A percentile compares a stretch with the other conserved stretches of the same genome.
phyloP scores from a whole-genome alignment of 1,140 invertebrate genomes.

The Riptortus pedestris region DNA sequence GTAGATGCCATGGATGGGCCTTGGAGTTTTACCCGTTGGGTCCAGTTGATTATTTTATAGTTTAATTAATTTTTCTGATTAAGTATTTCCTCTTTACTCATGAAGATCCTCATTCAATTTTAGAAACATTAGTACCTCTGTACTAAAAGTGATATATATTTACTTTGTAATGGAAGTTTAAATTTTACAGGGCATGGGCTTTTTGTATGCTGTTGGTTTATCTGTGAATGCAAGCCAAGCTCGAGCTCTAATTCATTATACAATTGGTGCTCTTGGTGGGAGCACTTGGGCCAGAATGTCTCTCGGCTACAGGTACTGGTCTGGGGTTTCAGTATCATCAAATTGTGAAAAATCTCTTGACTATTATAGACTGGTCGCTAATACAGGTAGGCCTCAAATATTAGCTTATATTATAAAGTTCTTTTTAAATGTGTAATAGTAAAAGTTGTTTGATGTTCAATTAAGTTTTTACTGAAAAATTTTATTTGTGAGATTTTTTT shows the following conservation, averaged over 20 bases:
- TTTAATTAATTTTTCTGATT: too few species aligned
- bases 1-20: too few species aligned
- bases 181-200: conserved; percentile 73
- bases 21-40: too few species aligned
- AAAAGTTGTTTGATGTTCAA: neutral
- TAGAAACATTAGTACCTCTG: too few species aligned
- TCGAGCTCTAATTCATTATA: conserved; percentile 83
- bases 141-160: too few species aligned
- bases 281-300: conserved; percentile 91
- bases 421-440: conserved; percentile 23
- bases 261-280: conserved; percentile 77
- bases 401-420: conserved; percentile 23
- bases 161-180: too few species aligned
- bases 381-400: conserved; percentile 60
- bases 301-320: conserved; percentile 78
- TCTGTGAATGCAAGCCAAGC: conserved; percentile 75
- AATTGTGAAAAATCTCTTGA: conserved; percentile 85
- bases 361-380: conserved; percentile 80
- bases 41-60: too few species aligned
- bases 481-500: neutral
- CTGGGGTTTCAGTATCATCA: conserved; percentile 73
- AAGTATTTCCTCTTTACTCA: too few species aligned
- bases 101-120: too few species aligned
- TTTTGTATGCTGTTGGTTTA: conserved; percentile 80
- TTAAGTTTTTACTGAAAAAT: neutral